These are phyloP conservation scores for Amblyopsis rosae DNA, from an alignment of 2,113 vertebrate species.

Conservation along the genomic window DNA sequence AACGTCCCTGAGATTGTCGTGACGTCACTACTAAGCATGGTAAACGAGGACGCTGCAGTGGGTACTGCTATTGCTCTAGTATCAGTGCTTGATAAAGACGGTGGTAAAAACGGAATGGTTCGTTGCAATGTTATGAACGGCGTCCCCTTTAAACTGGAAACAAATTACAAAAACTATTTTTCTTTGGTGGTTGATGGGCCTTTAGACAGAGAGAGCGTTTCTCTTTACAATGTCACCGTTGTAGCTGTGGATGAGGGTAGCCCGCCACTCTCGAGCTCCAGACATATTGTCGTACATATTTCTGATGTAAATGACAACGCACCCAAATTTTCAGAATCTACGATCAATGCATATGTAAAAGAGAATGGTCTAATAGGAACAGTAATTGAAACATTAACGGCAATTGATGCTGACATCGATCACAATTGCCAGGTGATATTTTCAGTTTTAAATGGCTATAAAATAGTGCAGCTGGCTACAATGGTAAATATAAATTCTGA, in stretches of 20 bases:
- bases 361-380: conserved; percentile 80
- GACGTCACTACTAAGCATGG: conserved; percentile 69
- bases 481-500: neutral
- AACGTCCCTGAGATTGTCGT: conserved; percentile 79
- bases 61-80: conserved; percentile 80
- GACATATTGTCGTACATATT: conserved; percentile 70
- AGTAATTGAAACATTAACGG: conserved; percentile 70
- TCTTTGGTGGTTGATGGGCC: conserved; percentile 71
- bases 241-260: conserved; percentile 77
- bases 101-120: conserved; percentile 76
- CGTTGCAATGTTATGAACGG: conserved; percentile 62
- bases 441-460: neutral
- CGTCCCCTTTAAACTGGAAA: conserved; percentile 78
- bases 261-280: conserved; percentile 71
- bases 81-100: conserved; percentile 76
- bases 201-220: conserved; percentile 78
- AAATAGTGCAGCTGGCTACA: neutral
- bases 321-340: conserved; percentile 63
- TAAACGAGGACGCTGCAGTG: conserved; percentile 72
- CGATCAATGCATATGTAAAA: conserved; percentile 73
- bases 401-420: conserved; percentile 73
- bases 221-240: conserved; percentile 76
- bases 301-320: conserved; percentile 84
- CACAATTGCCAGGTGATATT: conserved; percentile 66
- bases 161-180: conserved; percentile 81